Evolutionary conservation across 2,113 vertebrate species (phyloP).

Genomic region (Gnathonemus echidnorhynchus): DNA sequence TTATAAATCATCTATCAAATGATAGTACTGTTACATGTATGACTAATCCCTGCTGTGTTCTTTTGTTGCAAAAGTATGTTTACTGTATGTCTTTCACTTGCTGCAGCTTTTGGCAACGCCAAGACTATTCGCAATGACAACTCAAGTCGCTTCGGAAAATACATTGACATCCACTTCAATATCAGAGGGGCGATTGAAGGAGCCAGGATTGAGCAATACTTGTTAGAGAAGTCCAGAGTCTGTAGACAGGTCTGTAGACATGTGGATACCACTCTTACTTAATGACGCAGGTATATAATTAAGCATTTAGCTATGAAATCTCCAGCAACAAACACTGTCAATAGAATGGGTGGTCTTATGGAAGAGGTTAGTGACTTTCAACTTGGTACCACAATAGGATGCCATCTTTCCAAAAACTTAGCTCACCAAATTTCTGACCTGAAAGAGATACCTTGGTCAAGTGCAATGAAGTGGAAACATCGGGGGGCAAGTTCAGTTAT

Average conservation of each 20-base stretch:
- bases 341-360: not conserved
- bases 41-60: not conserved
- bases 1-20: not conserved
- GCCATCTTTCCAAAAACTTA: not conserved
- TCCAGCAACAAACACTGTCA: not conserved
- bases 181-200: slow-evolving; percentile 76
- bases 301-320: not conserved
- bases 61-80: not conserved
- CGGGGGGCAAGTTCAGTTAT: not conserved
- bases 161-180: slow-evolving; percentile 81
- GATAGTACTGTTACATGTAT: not conserved
- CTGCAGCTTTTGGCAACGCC: slow-evolving; percentile 73
- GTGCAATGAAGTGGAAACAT: not conserved
- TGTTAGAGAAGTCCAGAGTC: slow-evolving; percentile 79
- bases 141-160: slow-evolving; percentile 81
- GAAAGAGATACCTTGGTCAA: not conserved
- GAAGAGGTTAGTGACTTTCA: not conserved
- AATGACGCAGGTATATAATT: not conserved
- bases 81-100: not conserved
- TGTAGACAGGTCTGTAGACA: slow-evolving; percentile 69
- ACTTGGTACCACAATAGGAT: not conserved
- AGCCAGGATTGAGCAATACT: slow-evolving; percentile 77
- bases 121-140: slow-evolving; percentile 85
- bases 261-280: not conserved
- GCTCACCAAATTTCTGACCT: not conserved